phyloP scores from a whole-genome alignment of 1,140 invertebrate species.

The Drosophila cardini region DNA sequence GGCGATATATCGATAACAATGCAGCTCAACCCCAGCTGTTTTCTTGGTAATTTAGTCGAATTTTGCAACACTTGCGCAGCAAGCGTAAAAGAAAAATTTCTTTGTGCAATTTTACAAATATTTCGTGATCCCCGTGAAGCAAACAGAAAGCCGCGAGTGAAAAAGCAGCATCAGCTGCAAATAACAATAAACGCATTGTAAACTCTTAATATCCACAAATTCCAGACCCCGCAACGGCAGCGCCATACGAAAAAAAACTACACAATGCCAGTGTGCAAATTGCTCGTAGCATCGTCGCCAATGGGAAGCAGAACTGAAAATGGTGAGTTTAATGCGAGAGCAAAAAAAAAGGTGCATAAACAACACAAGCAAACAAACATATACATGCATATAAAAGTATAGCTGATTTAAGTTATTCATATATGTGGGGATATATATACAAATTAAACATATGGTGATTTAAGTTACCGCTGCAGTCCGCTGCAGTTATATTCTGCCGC shows the following conservation, averaged over 20 bases:
- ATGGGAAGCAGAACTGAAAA: constrained; percentile 77
- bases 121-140: constrained; percentile 37
- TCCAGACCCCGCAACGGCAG: constrained; percentile 19
- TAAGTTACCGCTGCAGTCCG: background rate
- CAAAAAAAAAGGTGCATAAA: background rate
- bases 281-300: constrained; percentile 32
- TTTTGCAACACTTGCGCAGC: constrained; percentile 53
- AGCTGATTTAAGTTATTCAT: background rate
- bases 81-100: constrained; percentile 60
- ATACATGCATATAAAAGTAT: background rate
- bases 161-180: constrained; percentile 56
- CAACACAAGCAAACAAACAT: constrained; percentile 13
- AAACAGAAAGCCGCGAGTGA: constrained; percentile 37
- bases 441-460: background rate
- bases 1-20: constrained; percentile 37
- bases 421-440: background rate
- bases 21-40: constrained; percentile 51
- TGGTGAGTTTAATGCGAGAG: constrained; percentile 51
- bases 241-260: constrained; percentile 24
- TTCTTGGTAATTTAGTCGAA: constrained; percentile 17
- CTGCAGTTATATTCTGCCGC: constrained; percentile 5
- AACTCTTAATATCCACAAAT: constrained; percentile 36
- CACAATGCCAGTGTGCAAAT: constrained; percentile 46
- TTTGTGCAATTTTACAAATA: constrained; percentile 61
- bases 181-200: constrained; percentile 20